phyloP scores from a whole-genome alignment of 2,797 vertebrate species.

The Poeciliopsis turneri region DNA sequence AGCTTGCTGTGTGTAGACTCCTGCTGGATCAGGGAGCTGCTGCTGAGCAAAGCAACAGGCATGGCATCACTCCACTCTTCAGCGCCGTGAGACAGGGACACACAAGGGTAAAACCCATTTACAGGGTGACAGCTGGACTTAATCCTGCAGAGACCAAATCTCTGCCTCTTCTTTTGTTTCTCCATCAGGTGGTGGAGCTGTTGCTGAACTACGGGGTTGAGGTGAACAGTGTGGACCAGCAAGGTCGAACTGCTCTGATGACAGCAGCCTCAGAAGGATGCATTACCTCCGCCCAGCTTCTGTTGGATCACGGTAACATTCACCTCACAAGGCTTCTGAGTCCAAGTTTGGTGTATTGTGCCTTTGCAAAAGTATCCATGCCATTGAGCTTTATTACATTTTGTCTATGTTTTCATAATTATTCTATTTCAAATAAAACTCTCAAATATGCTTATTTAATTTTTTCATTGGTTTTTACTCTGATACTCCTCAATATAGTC shows the following conservation, averaged over 20 bases:
- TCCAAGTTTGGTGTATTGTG: background rate
- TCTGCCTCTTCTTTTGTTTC: background rate
- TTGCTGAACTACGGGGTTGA: conserved; percentile 89
- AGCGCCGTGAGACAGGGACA: conserved; percentile 90
- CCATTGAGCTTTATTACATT: background rate
- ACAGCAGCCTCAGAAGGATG: conserved; percentile 95
- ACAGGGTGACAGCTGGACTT: background rate
- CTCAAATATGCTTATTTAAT: background rate
- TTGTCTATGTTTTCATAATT: background rate
- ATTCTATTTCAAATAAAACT: background rate
- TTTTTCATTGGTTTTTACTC: background rate
- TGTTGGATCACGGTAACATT: conserved; percentile 89
- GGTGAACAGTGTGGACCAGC: conserved; percentile 93
- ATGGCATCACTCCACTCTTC: conserved; percentile 84
- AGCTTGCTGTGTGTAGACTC: conserved; percentile 68
- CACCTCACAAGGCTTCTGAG: background rate
- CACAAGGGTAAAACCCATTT: conserved; percentile 84
- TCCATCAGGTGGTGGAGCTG: conserved; percentile 89
- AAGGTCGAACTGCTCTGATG: conserved; percentile 94
- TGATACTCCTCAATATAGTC: background rate
- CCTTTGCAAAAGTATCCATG: background rate
- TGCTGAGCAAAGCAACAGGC: conserved; percentile 82
- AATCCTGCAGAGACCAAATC: background rate
- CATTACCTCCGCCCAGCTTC: conserved; percentile 87
- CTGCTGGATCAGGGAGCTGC: conserved; percentile 84